Evolutionary conservation across 1,140 invertebrate genomes (phyloP).

Genomic region (Anoplolepis gracilipes): DNA sequence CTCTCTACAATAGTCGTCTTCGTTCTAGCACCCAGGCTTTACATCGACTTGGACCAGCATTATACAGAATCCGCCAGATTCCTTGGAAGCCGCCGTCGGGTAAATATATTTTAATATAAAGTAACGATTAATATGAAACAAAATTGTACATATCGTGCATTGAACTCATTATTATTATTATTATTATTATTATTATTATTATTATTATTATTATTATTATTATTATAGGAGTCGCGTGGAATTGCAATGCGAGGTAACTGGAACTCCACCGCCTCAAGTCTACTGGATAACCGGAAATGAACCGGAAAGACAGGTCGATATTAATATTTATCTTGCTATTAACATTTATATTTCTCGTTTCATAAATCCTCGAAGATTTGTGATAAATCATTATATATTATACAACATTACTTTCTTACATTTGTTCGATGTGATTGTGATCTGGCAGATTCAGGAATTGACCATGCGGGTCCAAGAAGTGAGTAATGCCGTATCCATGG

Average conservation of each 20-base stretch:
- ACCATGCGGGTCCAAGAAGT: background rate
- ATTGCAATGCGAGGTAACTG: conserved; percentile 89
- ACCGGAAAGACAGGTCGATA: conserved; percentile 87
- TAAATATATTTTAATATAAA: conserved; percentile 22
- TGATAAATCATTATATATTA: background rate
- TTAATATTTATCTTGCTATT: conserved; percentile 32
- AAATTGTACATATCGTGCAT: background rate
- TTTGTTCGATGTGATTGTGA: background rate
- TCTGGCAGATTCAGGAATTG: conserved; percentile 19
- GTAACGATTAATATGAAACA: background rate
- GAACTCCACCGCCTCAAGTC: conserved; percentile 89
- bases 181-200: no score
- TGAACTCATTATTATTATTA: no score
- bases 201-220: no score
- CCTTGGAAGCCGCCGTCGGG: conserved; percentile 37
- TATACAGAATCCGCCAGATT: conserved; percentile 51
- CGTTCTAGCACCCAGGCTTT: conserved; percentile 14
- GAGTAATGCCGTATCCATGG: conserved; percentile 43
- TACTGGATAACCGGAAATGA: conserved; percentile 89
- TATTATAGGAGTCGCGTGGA: conserved; percentile 84
- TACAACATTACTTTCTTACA: background rate
- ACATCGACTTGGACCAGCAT: conserved; percentile 61
- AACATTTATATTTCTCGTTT: background rate
- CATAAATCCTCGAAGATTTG: background rate
- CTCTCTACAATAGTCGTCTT: background rate